Evolutionary conservation across 1,140 invertebrate genomes (phyloP), one percentile per base, ranked within the genome.

Genomic region (Bombus cullumanus): DNA sequence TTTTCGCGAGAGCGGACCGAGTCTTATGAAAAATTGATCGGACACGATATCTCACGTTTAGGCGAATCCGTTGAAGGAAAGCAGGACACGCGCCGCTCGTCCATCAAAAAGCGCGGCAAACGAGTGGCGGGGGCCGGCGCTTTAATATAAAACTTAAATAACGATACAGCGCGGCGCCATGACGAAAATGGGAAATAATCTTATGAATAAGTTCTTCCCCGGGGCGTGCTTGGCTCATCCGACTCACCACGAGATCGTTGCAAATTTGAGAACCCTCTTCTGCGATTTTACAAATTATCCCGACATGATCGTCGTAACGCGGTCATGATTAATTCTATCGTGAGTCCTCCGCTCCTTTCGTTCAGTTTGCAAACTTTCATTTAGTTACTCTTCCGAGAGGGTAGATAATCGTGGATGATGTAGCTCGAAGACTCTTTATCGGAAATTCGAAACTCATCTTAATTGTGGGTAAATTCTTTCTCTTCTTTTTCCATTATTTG

Each of bases 141-240:
- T 94, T 95, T 95, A 95, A 95, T 95, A 94, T 94, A 93, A 94
- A 95, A 95, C 94, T 95, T 95, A 95, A 95, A 95, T 94, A 94
- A 95, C 94, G 94, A 95, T 94, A 95, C 93, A 92, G 86, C 86
- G 74, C 89, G 12, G 59, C 90, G 91, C 89, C 92, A 93, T 94
- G 91, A 92, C 92, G 92, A 92, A 95, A 95, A 94, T 93, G 93
- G 93, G 92, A 94, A 94, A 94, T 95, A 94, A 94, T 95, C 92
- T 93, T 90, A 91, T 91, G 90, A 92, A 93, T 93, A 92, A 92
- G 87, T 92, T 86, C 86, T 85, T 92, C 79, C 86, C 86, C 73
- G 76, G 84, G 86, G 84, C 71, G 71, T 85, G 79, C 59, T 85
- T 75, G 43, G 43, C 79, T 39, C 78, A n/a, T 71, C 43, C 57